Base-by-base conservation (phyloP, 1,140 invertebrate genomes). In the Leguminivora glycinivorella region DNA sequence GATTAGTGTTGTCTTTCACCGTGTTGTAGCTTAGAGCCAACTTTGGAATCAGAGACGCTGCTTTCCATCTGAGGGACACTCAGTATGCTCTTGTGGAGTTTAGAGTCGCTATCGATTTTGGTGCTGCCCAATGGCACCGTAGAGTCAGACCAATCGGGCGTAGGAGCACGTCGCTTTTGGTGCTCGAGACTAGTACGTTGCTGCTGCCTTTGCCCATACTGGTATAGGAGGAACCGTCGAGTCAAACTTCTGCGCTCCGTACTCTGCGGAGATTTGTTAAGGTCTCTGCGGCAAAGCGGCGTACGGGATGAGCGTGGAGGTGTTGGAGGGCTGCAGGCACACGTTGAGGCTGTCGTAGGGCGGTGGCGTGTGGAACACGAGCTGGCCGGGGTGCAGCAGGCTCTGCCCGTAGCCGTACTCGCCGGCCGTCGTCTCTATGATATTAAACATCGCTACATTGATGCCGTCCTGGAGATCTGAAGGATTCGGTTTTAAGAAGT, bases 291-390 rank as follows among this genome's bases (percentile, higher is more conserved):
- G 89, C 56, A 91, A n/a, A n/a, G 72, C 0, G 90, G 91, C 0
- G 92, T n/a, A 92, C 0, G 90, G 89, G 67, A 89, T 89, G 12
- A 91, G 76, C 12, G 87, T 86, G 1, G 85, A 82, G 38, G 88
- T 83, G 58, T 91, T 91, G 40, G 92, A 91, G 52, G 96, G 96
- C 87, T 96, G 95, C 1, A 97, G 88, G 31, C 94, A 94, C n/a
- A 97, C 95, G 77, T 96, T 95, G 73, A 95, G 93, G 22, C 95
- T 93, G 75, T 95, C 96, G 77, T 97, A 97, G 0, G 96, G 96
- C 0, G 96, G 96, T 0, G 96, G 96, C 0, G 97, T 97, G 73
- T 98, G 96, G 86, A 98, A 98, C 26, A 99, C 95, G n/a, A 98
- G 91, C 83, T 97, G 95, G 43, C 95, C 95, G 63, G 96, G 94